Percentiles rank a stretch among this genome's conserved stretches.
phyloP scores from a whole-genome alignment of 2,888 invertebrate species.

The Cerastis rubricosa region DNA sequence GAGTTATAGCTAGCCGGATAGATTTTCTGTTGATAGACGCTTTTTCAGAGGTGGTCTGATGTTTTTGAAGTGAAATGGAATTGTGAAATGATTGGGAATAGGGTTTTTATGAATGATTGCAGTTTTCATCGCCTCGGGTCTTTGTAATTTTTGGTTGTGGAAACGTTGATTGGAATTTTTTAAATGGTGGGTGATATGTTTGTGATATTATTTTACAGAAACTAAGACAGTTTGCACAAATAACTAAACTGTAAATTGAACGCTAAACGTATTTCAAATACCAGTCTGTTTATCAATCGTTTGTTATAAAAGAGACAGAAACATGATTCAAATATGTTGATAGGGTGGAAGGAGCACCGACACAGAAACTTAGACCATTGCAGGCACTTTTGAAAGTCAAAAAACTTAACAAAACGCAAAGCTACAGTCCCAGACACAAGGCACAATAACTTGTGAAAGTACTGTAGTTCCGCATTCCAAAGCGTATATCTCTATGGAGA shows the following conservation, averaged over 20 bases:
- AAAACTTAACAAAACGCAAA: too few species aligned
- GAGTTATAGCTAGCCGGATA: slow-evolving; percentile 9
- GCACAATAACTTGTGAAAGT: too few species aligned
- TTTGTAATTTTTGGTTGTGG: neutral
- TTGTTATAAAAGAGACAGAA: neutral
- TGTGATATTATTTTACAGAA: neutral
- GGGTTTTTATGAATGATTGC: neutral
- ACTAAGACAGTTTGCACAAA: neutral
- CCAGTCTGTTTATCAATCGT: neutral
- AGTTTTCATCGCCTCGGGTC: neutral
- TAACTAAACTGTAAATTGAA: neutral
- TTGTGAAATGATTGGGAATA: slow-evolving; percentile 3
- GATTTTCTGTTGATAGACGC: slow-evolving; percentile 30
- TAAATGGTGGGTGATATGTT: neutral
- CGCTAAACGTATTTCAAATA: neutral
- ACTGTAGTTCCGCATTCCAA: too few species aligned
- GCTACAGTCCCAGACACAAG: too few species aligned
- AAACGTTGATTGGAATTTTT: neutral
- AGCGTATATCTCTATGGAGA: too few species aligned
- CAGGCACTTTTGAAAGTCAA: too few species aligned
- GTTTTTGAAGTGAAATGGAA: slow-evolving; percentile 17
- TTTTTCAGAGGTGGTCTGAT: slow-evolving; percentile 24
- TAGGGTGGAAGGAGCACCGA: too few species aligned
- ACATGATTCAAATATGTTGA: neutral
- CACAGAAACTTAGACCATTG: too few species aligned